These are phyloP conservation scores for Holothuria glaberrima DNA, from an alignment of 35 echinoderm and acorn worm species.

Conservation along the genomic window DNA sequence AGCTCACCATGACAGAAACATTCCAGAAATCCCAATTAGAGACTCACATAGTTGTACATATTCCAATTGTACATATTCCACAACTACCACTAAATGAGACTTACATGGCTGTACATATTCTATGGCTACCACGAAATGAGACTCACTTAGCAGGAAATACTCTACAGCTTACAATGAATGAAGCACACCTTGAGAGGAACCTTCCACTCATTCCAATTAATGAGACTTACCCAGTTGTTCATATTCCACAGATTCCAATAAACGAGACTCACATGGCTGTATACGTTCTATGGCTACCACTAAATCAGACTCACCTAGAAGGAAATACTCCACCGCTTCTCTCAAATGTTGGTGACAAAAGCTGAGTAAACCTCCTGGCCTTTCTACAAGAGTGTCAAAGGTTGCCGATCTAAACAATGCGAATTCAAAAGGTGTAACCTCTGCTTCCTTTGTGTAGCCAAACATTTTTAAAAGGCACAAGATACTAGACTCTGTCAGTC, in stretches of 20 bases:
- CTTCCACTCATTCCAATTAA: too few relatives aligned
- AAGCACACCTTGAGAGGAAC: too few relatives aligned
- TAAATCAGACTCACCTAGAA: conserved; percentile 76
- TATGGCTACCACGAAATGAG: too few relatives aligned
- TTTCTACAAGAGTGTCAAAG: conserved; percentile 85
- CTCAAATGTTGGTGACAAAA: conserved; percentile 93
- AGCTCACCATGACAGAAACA: too few relatives aligned
- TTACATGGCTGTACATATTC: too few relatives aligned
- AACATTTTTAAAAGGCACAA: conserved; percentile 69
- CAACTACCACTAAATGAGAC: too few relatives aligned
- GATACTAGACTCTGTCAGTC: conserved; percentile 80
- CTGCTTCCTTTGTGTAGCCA: conserved; percentile 70
- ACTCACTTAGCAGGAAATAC: too few relatives aligned
- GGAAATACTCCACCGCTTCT: conserved; percentile 81
- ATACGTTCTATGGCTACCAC: background rate
- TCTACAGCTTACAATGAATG: too few relatives aligned
- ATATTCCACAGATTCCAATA: background rate
- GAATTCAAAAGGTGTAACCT: conserved; percentile 88
- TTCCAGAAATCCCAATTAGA: too few relatives aligned
- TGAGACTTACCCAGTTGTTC: too few relatives aligned
- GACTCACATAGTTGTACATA: too few relatives aligned
- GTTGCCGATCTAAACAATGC: conserved; percentile 87
- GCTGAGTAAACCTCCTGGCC: conserved; percentile 79
- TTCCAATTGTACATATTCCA: too few relatives aligned
- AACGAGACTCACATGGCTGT: background rate